Evolutionary conservation across 2,113 vertebrate species (phyloP).

Genomic region (Sorex fumeus): DNA sequence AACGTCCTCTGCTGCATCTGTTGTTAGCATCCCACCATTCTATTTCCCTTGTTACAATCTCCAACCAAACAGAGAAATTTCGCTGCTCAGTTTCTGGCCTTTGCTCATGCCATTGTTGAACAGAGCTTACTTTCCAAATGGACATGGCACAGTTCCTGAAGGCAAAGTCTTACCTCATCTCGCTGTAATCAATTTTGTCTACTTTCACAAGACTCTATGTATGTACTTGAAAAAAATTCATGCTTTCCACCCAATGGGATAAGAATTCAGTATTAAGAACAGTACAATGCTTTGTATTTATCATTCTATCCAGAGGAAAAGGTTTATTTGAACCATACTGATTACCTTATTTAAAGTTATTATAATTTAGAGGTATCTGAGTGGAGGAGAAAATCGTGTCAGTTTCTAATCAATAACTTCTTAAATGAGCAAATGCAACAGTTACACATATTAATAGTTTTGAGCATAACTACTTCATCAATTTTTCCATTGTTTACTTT

Average conservation of each 20-base stretch:
- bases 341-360: too few relatives aligned
- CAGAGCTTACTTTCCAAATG: neutral
- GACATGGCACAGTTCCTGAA: conserved; percentile 18
- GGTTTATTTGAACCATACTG: too few relatives aligned
- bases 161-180: neutral
- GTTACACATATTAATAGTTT: neutral
- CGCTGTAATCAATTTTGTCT: neutral
- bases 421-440: neutral
- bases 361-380: neutral
- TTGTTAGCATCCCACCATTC: neutral
- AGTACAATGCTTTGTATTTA: neutral
- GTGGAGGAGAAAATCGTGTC: neutral
- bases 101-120: neutral
- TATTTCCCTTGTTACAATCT: neutral
- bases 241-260: neutral
- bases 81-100: neutral
- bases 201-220: neutral
- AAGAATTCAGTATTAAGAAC: neutral
- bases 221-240: neutral
- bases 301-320: too few relatives aligned
- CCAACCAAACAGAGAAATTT: neutral
- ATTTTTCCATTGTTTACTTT: neutral
- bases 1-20: neutral
- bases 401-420: neutral
- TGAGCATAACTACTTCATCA: neutral